A percentile compares a stretch with the other conserved stretches of the same genome.
phyloP scores from a whole-genome alignment of 2,797 vertebrate species.

The Paguma larvata region DNA sequence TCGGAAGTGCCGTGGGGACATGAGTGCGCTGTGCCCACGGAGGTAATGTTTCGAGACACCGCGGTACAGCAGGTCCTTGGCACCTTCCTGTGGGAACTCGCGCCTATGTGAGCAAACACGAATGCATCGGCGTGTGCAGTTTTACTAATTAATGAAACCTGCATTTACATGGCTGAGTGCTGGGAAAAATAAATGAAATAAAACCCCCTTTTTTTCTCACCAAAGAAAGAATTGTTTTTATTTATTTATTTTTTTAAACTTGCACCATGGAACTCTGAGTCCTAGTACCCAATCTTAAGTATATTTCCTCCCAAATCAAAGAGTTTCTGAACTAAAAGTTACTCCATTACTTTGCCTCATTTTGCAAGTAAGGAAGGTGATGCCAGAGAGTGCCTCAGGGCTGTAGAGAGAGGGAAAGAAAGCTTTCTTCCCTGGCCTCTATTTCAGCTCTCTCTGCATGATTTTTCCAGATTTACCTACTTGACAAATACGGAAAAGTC shows the following conservation, averaged over 20 bases:
- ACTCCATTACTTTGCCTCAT: neutral
- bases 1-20: neutral
- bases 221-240: neutral
- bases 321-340: constrained; percentile 16
- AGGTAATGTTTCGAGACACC: neutral
- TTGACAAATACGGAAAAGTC: neutral
- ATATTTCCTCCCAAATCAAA: neutral
- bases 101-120: rapidly evolving
- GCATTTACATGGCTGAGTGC: neutral
- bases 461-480: neutral
- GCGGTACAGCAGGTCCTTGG: neutral
- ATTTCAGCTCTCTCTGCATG: neutral
- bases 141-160: neutral
- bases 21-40: neutral
- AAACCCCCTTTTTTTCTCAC: neutral
- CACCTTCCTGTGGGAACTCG: neutral
- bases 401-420: neutral
- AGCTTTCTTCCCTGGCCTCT: neutral
- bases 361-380: constrained; percentile 1
- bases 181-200: neutral
- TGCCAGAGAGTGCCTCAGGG: neutral
- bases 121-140: neutral
- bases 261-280: neutral
- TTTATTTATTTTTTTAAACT: neutral
- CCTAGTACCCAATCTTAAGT: neutral